Evolutionary conservation across 2,888 invertebrate genomes (phyloP).

Genomic region (Temnothorax ravouxi): DNA sequence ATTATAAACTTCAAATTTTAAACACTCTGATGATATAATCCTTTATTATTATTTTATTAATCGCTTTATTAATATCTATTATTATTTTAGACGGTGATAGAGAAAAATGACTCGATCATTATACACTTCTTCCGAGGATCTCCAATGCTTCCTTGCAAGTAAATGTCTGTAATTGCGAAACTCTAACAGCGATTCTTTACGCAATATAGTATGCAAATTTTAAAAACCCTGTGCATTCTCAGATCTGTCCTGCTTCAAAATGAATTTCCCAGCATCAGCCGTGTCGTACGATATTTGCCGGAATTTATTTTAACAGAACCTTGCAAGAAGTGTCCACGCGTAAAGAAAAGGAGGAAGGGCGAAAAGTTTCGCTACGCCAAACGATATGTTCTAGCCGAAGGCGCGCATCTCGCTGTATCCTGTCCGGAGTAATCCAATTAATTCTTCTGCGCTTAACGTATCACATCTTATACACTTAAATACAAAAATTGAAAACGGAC

Average conservation of each 20-base stretch:
- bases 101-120: conserved; percentile 61
- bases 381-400: conserved; percentile 87
- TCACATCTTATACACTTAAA: not conserved
- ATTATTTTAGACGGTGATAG: conserved; percentile 61
- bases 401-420: conserved; percentile 87
- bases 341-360: conserved; percentile 83
- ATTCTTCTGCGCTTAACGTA: not conserved
- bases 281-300: conserved; percentile 86
- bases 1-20: not conserved
- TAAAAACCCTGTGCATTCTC: conserved; percentile 71
- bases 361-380: conserved; percentile 87
- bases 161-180: conserved; percentile 14
- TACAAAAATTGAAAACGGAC: not conserved
- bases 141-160: conserved; percentile 83
- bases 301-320: conserved; percentile 86
- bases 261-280: conserved; percentile 87
- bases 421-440: conserved; percentile 87
- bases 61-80: conserved; percentile 2
- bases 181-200: not conserved
- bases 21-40: not conserved
- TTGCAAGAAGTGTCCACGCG: conserved; percentile 79
- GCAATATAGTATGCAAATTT: not conserved
- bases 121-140: conserved; percentile 77
- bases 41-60: not conserved
- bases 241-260: conserved; percentile 86